Evolutionary conservation across 2,888 invertebrate species (phyloP), one percentile per base, ranked within the genome.

Genomic region (Apodemia zela): DNA sequence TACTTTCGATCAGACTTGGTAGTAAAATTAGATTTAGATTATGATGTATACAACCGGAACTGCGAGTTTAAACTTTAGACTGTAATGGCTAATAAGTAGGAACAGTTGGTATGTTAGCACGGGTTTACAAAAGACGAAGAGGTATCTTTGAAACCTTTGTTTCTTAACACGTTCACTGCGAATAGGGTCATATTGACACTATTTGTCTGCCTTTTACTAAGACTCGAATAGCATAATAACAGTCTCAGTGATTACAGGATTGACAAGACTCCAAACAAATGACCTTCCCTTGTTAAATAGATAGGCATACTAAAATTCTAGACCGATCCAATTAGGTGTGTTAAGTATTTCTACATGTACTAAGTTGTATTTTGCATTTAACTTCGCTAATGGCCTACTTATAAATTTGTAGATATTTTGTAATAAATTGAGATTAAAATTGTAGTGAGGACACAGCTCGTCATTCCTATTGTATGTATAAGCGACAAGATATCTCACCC

Each of bases 321-420:
- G 54, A 54, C 54, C 54, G 54, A 54, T 29, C 29, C 54, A 54
- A 25, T 54, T 25, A 54, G 15, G 54, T 25, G 54, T 21, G 15
- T 54, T 29, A 54, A 54, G 25, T 25, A 15, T 54, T 54, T 54
- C 25, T 54, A 54, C 25, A 29, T 54, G 25, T 54, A 54, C 54
- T 54, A 29, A 54, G 54, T 54, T 54, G 25, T 25, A 11, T 67
- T 67, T 71, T 80, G 87, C 89, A 88, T 89, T 89, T 88, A 88
- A 87, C 83, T 81, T 78, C 71, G 76, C 80, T 83, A 76, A 85
- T 74, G 85, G 87, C 86, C 87, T 88, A 85, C 75, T 73, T 79
- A 70, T 74, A 65, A 74, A 74, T 74, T 73, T 85, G 84, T 84
- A 82, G 80, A 84, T 83, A 81, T 78, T 75, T 75, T 78, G 71